A percentile compares a stretch with the other conserved stretches of the same genome.
Conservation (phyloP, 2,888 invertebrate species). For the Venustoraphidia nigricollis region DNA sequence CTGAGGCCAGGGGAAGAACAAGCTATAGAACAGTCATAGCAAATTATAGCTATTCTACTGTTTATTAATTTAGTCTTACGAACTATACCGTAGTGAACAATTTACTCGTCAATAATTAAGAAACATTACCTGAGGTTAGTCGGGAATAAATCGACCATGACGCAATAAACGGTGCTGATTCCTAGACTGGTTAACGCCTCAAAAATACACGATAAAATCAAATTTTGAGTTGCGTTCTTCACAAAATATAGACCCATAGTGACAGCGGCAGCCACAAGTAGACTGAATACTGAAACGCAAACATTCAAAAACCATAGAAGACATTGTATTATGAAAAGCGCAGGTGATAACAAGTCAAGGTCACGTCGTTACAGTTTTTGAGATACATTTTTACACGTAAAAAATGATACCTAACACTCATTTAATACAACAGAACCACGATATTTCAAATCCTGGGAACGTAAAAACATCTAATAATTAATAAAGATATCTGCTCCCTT, state of each 20-base stretch:
- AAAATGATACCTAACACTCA: no score
- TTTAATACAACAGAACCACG: no score
- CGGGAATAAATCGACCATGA: conserved; percentile 68
- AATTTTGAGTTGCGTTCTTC: conserved; percentile 50
- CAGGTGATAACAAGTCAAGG: background rate
- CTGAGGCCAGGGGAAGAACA: no score
- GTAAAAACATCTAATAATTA: no score
- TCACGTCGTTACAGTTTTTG: no score
- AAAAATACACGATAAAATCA: conserved; percentile 61
- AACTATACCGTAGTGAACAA: no score
- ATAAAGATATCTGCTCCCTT: no score
- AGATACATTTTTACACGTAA: no score
- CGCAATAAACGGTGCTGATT: conserved; percentile 66
- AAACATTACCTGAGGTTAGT: conserved; percentile 56
- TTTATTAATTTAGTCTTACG: no score
- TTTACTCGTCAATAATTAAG: background rate
- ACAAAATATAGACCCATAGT: conserved; percentile 65
- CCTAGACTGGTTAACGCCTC: conserved; percentile 66
- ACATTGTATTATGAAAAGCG: background rate
- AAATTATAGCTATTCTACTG: no score
- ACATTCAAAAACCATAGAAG: background rate
- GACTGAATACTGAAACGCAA: conserved; percentile 48
- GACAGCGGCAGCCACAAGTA: conserved; percentile 54
- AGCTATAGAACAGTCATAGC: no score
- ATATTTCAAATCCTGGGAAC: no score